Base-by-base conservation (phyloP, 2,113 vertebrate species). In the Chitala chitala region DNA sequence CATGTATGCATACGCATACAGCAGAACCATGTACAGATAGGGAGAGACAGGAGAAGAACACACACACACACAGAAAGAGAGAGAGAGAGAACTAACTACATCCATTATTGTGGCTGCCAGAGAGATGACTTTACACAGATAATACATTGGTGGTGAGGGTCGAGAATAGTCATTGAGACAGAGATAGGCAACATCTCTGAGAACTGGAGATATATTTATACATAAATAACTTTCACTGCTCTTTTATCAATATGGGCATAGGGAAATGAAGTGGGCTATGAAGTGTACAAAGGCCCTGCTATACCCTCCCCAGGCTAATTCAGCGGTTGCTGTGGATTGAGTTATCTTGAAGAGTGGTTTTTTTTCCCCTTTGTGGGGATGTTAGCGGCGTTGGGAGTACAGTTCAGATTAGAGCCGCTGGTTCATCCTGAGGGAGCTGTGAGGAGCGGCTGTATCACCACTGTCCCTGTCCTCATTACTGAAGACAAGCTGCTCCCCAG, bases 391-490 rank as follows among this genome's bases (percentile, higher is more conserved):
- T 75, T 83, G 80, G 84, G 81, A 86, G 83, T 80, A 81, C 83
- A 83, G 79, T 82, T 82, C 79, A 87, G 90, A 90, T 87, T 88
- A 89, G 86, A 78, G 85, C 82, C 69, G 83, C 77, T 78, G 82
- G 78, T 77, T 81, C 69, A 77, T 86, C 87, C 85, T 80, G 22
- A 46, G 86, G 86, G 85, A 86, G 74, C 73, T 38, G 75, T 64
- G 70, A 79, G 80, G 82, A 84, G 83, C 79, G 76, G 78, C 83
- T 85, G 84, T 89, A 83, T 81, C 40, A 77, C 81, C 82, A 84
- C 82, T 78, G 80, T 89, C 83, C 80, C 86, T 86, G 86, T 87
- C 87, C 89, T 90, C 86, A 88, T 91, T 90, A 89, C 79, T 75
- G 73, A 79, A 87, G 87, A 91, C 89, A 90, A 87, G 86, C 79